Conservation (phyloP, 2,888 invertebrate genomes). For the Rhodophaea formosa region DNA sequence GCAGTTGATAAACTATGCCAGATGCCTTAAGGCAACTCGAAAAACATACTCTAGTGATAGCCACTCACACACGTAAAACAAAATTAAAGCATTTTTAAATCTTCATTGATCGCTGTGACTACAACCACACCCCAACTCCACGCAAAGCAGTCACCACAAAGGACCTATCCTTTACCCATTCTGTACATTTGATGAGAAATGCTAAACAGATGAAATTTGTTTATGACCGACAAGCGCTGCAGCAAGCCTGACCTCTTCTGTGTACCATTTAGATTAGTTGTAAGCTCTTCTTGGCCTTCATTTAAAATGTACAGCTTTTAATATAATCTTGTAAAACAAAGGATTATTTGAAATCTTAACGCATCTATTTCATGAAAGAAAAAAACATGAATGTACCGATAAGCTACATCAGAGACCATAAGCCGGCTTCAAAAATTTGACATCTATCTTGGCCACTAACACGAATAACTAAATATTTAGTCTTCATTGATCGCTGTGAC, state of each 20-base stretch:
- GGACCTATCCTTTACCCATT: constrained; percentile 41
- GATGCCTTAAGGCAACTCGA: too few species aligned
- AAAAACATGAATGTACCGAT: too few species aligned
- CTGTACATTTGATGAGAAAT: constrained; percentile 36
- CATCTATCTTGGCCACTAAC: too few species aligned
- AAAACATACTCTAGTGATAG: too few species aligned
- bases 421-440: too few species aligned
- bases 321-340: background rate
- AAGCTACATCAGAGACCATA: too few species aligned
- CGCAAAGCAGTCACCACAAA: constrained; percentile 42
- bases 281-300: constrained; percentile 24
- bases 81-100: too few species aligned
- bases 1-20: too few species aligned
- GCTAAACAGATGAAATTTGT: constrained; percentile 46
- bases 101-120: constrained; percentile 10
- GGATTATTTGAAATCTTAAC: too few species aligned
- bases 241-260: constrained; percentile 33
- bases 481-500: constrained; percentile 2
- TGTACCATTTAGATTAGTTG: constrained; percentile 21
- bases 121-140: constrained; percentile 25
- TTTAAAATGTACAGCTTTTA: constrained; percentile 22
- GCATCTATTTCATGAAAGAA: too few species aligned
- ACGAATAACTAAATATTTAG: too few species aligned
- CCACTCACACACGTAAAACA: too few species aligned
- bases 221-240: constrained; percentile 38